Evolutionary conservation across 2,113 vertebrate species (phyloP), one percentile per base, ranked within the genome.

Genomic region (Hippopotamus amphibius): DNA sequence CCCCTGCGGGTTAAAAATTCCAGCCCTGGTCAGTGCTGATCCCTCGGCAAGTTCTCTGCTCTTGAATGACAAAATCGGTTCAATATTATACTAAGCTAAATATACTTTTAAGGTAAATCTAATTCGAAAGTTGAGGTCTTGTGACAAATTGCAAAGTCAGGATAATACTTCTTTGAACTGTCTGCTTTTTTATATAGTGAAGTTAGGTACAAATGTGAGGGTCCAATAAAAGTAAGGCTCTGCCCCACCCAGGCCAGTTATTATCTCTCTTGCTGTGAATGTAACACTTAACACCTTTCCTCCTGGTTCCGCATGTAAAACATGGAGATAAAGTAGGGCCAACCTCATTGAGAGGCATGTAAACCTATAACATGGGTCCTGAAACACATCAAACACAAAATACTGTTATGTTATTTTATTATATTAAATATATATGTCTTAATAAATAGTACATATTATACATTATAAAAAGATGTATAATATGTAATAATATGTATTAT

Each of bases 41-140:
- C 46, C 84, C 16, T 72, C 13, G 24, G 11, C 30, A 63, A 68
- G 82, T 74, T 26, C 14, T 71, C 37, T 83, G 37, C 55, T 90
- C 57, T 84, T 14, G 22, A 83, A 59, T 53, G 83, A 68, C 74
- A 87, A 86, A 84, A 46, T 43, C 11, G 90, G 68, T 76, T 94
- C 65, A 81, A 37, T 66, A 43, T 61, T 74, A 46, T 41, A 50
- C 65, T 84, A 55, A 46, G 19, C 8, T 82, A 80, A 88, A 41
- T 57, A 37, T n/a, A 95, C 89, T 92, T 96, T 96, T 66, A 53
- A 88, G 28, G 30, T 72, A 87, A 90, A 77, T 55, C 10, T 90
- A 90, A 55, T 6, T 63, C 22, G 79, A 90, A 90, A 87, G 28
- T 66, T 13, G 86, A 77, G 89, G 28, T 57, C 48, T 0, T 11